Base-by-base conservation (phyloP, 2,113 vertebrate species). In the Grammomys surdaster region DNA sequence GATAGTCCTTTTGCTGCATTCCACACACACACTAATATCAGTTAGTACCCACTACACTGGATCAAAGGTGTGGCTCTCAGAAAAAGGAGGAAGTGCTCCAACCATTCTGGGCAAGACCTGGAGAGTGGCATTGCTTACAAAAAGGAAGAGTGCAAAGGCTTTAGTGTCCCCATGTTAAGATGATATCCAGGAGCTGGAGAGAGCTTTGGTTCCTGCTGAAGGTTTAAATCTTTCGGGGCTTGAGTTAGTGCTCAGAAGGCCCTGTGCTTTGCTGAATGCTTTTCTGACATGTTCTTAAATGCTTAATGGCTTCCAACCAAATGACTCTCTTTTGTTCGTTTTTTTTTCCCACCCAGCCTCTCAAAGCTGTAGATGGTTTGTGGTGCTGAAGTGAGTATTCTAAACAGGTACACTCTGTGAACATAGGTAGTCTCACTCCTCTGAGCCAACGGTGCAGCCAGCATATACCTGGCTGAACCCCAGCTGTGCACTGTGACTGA, bases 131-230 rank as follows among this genome's bases (percentile, higher is more conserved):
- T 2, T 54, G 54, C 54, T 13, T 1, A 4, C 16, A 26, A 6
- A 48, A 54, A 72, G 17, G 0, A 4, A 24, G 7, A 26, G 28
- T 40, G n/a, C 73, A 22, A 36, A 69, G 43, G 19, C 4, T 31
- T 33, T 51, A 4, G 6, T 0, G 3, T 0, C 5, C 14, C 8
- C 5, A 16, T 43, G 5, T 4, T 19, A 20, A 31, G 31, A 58
- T 14, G 31, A 81, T 1, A 31, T 17, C 7, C 40, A 7, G 60
- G 43, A 46, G 1, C n/a, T 58, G 58, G 46, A 13, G 14, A 33
- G 13, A 13, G 2, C 17, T 80, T 14, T 3, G 6, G 46, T 12
- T 9, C 70, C 46, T 46, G 33, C 16, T 63, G 26, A 5, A 58
- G 22, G 19, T 43, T 1, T n/a, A 58, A 6, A 60, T 17, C 43